A percentile compares a stretch with the other conserved stretches of the same genome.
These are phyloP conservation scores for Burhinus bistriatus DNA, from an alignment of 2,113 vertebrate species.

Conservation along the genomic window DNA sequence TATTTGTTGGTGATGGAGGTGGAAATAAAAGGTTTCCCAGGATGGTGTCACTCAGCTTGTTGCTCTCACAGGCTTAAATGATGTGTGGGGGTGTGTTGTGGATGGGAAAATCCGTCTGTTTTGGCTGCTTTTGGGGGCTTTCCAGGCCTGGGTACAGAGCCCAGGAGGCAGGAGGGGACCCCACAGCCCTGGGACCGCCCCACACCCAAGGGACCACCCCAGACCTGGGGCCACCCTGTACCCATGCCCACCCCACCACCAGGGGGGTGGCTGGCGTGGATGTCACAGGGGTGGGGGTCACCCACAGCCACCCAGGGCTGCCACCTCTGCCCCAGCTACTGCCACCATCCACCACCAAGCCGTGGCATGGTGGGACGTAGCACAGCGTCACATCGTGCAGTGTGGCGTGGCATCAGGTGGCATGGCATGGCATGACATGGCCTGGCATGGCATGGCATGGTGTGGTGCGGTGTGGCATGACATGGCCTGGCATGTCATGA, in stretches of 20 bases:
- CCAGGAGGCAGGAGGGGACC: too few relatives aligned
- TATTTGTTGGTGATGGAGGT: not conserved
- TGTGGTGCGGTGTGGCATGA: rapidly evolving
- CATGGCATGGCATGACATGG: not conserved
- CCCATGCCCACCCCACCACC: not conserved
- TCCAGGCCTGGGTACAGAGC: not conserved
- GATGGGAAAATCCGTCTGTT: not conserved
- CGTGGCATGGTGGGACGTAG: not conserved
- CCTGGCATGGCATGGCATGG: rapidly evolving
- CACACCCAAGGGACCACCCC: not conserved
- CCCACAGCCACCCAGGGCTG: not conserved
- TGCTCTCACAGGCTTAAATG: not conserved
- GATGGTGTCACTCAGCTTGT: rapidly evolving
- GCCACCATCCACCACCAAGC: not conserved
- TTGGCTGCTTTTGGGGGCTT: not conserved
- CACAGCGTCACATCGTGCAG: rapidly evolving
- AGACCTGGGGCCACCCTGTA: too few relatives aligned
- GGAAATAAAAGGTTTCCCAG: conserved; percentile 9
- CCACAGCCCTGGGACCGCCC: not conserved
- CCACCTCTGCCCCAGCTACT: not conserved
- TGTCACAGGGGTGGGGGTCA: too few relatives aligned
- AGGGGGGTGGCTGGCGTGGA: not conserved
- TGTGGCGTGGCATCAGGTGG: rapidly evolving
- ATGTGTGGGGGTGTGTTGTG: rapidly evolving
- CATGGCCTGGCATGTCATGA: too few relatives aligned